Percentiles rank a stretch among this genome's conserved stretches.
These are phyloP conservation scores for Ypsolopha sequella DNA, from an alignment of 2,888 invertebrate genomes.

Conservation along the genomic window DNA sequence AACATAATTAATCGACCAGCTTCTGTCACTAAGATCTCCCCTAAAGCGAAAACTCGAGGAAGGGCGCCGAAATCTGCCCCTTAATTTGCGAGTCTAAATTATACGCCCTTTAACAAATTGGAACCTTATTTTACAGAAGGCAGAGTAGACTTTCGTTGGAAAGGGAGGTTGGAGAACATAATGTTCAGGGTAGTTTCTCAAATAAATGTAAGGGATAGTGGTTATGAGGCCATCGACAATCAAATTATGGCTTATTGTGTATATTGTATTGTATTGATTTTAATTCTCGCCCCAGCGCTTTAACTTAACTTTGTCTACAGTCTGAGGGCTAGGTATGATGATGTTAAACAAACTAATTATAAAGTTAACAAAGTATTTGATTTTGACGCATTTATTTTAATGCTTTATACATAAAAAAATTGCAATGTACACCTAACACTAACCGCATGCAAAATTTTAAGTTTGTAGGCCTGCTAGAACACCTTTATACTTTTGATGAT, in stretches of 20 bases:
- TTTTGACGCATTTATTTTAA: too few species aligned
- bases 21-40: slow-evolving; percentile 38
- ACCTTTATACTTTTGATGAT: too few species aligned
- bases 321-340: too few species aligned
- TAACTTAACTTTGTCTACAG: too few species aligned
- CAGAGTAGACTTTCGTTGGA: not conserved
- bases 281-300: not conserved
- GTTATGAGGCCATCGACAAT: slow-evolving; percentile 41
- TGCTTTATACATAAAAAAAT: too few species aligned
- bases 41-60: slow-evolving; percentile 14
- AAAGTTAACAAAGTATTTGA: too few species aligned
- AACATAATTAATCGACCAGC: slow-evolving; percentile 57
- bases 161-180: not conserved
- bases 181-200: slow-evolving; percentile 40
- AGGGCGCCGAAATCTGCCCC: slow-evolving; percentile 32
- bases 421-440: too few species aligned
- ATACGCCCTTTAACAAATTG: slow-evolving; percentile 3
- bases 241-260: slow-evolving; percentile 27
- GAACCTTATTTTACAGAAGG: not conserved
- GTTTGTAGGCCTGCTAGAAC: too few species aligned
- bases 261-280: slow-evolving; percentile 15
- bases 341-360: too few species aligned
- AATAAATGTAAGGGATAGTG: slow-evolving; percentile 51
- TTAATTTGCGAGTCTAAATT: slow-evolving; percentile 29
- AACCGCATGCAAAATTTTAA: too few species aligned